Percentiles rank a stretch among this genome's conserved stretches.
phyloP scores from a whole-genome alignment of 2,113 vertebrate species.

The Colossoma macropomum region DNA sequence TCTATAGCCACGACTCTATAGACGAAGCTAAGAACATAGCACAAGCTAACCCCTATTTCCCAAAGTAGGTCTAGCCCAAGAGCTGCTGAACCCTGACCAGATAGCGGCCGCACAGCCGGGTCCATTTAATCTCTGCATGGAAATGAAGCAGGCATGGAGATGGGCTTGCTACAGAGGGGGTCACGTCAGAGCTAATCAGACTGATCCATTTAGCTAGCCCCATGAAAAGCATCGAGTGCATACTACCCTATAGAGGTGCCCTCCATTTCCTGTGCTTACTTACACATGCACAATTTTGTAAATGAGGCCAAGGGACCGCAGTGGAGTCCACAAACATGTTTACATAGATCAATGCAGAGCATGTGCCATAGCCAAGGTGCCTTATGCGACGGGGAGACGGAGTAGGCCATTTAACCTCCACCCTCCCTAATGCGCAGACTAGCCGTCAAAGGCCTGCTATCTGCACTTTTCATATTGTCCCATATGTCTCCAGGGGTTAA shows the following conservation, averaged over 20 bases:
- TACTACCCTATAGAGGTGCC: slow-evolving; percentile 20
- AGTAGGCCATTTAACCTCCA: slow-evolving; percentile 49
- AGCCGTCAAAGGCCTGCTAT: slow-evolving; percentile 34
- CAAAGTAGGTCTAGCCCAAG: slow-evolving; percentile 69
- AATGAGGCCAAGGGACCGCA: slow-evolving; percentile 44
- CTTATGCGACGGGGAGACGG: slow-evolving; percentile 35
- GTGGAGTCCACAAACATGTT: slow-evolving; percentile 44
- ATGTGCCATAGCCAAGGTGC: slow-evolving; percentile 27
- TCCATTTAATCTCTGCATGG: slow-evolving; percentile 67
- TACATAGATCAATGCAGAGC: slow-evolving; percentile 30
- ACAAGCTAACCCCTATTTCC: slow-evolving; percentile 49
- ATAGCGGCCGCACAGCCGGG: slow-evolving; percentile 63
- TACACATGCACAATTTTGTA: slow-evolving; percentile 57
- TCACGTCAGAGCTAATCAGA: slow-evolving; percentile 70
- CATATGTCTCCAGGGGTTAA: slow-evolving; percentile 47
- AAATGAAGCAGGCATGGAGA: slow-evolving; percentile 52
- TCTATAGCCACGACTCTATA: not conserved
- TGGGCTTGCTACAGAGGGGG: slow-evolving; percentile 58
- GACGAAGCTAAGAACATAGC: not conserved
- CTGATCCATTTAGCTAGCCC: slow-evolving; percentile 65
- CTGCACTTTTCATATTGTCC: slow-evolving; percentile 39
- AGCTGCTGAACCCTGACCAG: slow-evolving; percentile 71
- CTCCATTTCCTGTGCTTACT: slow-evolving; percentile 36
- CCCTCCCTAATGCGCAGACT: slow-evolving; percentile 21
- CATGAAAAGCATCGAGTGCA: slow-evolving; percentile 58